Conservation (phyloP, 2,113 vertebrate genomes). For the Origma solitaria region DNA sequence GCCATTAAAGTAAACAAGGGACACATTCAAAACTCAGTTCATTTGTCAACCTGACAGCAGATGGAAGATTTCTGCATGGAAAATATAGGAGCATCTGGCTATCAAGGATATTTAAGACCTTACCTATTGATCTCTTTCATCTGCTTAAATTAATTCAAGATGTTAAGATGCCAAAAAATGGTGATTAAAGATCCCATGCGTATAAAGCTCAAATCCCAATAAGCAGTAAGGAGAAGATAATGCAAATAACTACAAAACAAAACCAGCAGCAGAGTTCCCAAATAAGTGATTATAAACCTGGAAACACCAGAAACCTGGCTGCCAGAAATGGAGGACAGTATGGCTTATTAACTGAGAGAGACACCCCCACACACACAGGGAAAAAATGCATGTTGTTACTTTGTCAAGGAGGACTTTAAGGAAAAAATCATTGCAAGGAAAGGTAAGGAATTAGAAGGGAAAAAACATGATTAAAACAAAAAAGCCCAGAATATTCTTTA, state of each 20-base stretch:
- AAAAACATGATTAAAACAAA: neutral
- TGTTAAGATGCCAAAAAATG: conserved; percentile 13
- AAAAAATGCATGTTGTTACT: neutral
- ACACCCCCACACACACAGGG: neutral
- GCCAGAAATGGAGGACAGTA: neutral
- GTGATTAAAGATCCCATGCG: neutral
- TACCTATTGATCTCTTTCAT: conserved; percentile 45
- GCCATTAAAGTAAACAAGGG: conserved; percentile 30
- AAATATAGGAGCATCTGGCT: conserved; percentile 55
- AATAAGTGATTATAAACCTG: neutral
- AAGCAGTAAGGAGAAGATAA: neutral
- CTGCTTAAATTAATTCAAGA: conserved; percentile 48
- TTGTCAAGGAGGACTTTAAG: neutral
- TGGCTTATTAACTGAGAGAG: neutral
- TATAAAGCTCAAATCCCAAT: neutral
- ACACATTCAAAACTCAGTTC: conserved; percentile 29
- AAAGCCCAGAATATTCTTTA: neutral
- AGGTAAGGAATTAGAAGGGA: neutral
- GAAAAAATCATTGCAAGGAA: neutral
- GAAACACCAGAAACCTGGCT: neutral
- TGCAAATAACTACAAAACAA: neutral
- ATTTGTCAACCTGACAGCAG: conserved; percentile 55
- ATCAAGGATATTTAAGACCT: conserved; percentile 43
- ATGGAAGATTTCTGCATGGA: conserved; percentile 36
- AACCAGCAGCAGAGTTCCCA: neutral